Base-by-base conservation (phyloP, 1,140 invertebrate species). In the Phymorhynchus buccinoides region DNA sequence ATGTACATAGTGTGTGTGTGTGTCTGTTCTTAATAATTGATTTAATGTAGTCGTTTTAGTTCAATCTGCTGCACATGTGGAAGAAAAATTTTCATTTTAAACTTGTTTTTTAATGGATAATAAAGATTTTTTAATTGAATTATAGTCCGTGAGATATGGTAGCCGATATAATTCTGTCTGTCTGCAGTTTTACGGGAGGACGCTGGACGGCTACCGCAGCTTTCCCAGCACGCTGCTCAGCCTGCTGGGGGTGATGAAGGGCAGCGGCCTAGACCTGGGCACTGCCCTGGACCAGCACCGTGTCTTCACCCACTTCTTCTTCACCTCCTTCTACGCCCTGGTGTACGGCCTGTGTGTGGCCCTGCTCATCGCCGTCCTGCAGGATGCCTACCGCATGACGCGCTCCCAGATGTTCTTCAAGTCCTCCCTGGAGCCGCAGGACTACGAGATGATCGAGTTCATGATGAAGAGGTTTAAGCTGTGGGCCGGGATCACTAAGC, bases 381-480 rank as follows among this genome's bases (percentile, higher is more conserved):
- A 73, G 12, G 88, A 89, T 79, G 87, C 89, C 2, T 92, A 90
- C 88, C 89, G 86, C 30, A 68, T 87, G 37, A 86, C 87, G 16
- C 88, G 88, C 18, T 88, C 89, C 35, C 89, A 91, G 82, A 89
- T 89, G 88, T 90, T 79, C 78, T 92, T 87, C 89, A 91, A 89
- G 84, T 78, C 88, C 6, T 90, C 88, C 1, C 81, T 92, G 30
- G 91, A 92, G 41, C 85, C 90, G 44, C 89, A 89, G 68, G 91
- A 92, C 86, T 91, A 92, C 87, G 91, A 92, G 80, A 91, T 92
- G 91, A 89, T 92, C 3, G 90, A 92, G 3, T 92, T 92, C 84
- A 90, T 92, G 87, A 62, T 92, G 84, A 90, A 90, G 80, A 86
- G 89, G 48, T 92, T 92, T 86, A 92, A 90, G 85, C 73, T 91